phyloP scores from a whole-genome alignment of 2,113 vertebrate species.

The Pollachius pollachius region DNA sequence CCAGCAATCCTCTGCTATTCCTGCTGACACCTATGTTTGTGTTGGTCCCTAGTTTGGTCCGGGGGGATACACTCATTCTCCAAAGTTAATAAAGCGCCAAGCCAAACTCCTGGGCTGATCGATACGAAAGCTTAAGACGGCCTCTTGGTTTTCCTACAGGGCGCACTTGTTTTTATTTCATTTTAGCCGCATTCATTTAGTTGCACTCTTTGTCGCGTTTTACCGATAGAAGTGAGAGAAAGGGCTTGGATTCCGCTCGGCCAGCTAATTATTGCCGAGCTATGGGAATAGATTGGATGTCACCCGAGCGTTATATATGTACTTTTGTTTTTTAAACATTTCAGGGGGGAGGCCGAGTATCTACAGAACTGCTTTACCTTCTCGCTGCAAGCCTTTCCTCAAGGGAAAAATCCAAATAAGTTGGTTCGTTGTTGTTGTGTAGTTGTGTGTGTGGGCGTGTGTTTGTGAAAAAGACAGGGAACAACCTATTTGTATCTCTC shows the following conservation, averaged over 20 bases:
- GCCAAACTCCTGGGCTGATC: conserved; percentile 50
- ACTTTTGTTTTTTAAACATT: no score
- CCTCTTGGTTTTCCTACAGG: conserved; percentile 42
- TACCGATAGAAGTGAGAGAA: conserved; percentile 47
- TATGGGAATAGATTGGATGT: conserved; percentile 37
- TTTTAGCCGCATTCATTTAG: conserved; percentile 55
- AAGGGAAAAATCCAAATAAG: no score
- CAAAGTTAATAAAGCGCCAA: conserved; percentile 66
- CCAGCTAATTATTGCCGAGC: conserved; percentile 34
- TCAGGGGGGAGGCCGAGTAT: no score
- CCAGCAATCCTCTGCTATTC: conserved; percentile 55
- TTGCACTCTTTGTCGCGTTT: conserved; percentile 55
- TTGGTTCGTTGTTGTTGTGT: no score
- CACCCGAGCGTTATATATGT: background rate
- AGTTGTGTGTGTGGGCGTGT: no score
- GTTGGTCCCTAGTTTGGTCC: conserved; percentile 48
- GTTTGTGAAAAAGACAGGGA: no score
- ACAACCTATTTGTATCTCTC: no score
- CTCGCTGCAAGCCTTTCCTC: no score
- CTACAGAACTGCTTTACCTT: no score
- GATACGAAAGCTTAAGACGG: conserved; percentile 53
- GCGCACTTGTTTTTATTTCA: conserved; percentile 57
- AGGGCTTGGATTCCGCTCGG: conserved; percentile 43
- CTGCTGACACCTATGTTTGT: conserved; percentile 66
- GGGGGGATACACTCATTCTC: conserved; percentile 46